Evolutionary conservation across 1,140 invertebrate genomes (phyloP).

Genomic region (Brachionus angularis): DNA sequence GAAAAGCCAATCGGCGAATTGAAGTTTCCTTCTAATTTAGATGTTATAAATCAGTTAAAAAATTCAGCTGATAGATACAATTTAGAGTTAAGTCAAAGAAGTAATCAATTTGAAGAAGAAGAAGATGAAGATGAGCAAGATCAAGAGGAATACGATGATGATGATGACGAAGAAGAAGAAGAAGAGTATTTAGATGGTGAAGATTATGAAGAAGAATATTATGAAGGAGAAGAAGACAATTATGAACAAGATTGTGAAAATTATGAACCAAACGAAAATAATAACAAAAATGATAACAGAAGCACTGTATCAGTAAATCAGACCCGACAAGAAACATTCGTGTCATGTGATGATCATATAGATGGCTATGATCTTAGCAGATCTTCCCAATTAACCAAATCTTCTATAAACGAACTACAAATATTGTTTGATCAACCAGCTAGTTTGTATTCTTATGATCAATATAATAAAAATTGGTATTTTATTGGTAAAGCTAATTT

Average conservation of each 20-base stretch:
- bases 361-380: not conserved
- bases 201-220: slow-evolving; percentile 5
- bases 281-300: no score
- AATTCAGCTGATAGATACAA: slow-evolving; percentile 18
- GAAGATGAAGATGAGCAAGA: not conserved
- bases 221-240: not conserved
- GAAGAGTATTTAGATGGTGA: slow-evolving; percentile 12
- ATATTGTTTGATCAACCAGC: not conserved
- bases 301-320: not conserved
- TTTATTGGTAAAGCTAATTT: slow-evolving; percentile 4
- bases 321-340: slow-evolving; percentile 21
- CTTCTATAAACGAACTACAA: slow-evolving; percentile 14
- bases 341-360: slow-evolving; percentile 35
- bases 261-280: not conserved
- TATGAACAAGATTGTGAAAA: not conserved
- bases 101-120: not conserved
- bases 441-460: slow-evolving; percentile 1
- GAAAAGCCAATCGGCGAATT: slow-evolving; percentile 25
- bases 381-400: not conserved
- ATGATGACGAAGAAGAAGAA: not conserved
- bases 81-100: slow-evolving; percentile 11
- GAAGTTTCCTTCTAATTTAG: slow-evolving; percentile 2
- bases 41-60: slow-evolving; percentile 9
- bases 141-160: slow-evolving; percentile 1
- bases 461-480: not conserved